Base-by-base conservation (phyloP, 2,888 invertebrate genomes). In the Spodoptera picta region DNA sequence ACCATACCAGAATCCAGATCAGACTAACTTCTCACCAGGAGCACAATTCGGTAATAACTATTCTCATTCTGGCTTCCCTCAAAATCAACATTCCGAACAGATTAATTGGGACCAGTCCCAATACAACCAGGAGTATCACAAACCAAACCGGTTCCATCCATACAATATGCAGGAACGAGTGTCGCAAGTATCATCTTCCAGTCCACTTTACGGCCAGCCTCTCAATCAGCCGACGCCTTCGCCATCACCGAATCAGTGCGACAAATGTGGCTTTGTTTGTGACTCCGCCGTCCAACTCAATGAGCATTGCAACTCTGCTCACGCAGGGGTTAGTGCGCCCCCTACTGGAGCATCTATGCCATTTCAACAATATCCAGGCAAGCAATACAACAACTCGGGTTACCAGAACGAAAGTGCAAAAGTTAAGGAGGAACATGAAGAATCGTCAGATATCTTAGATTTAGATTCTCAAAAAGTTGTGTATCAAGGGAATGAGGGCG, bases 381-480 rank as follows among this genome's bases (percentile, higher is more conserved):
- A 95, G 79, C 92, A 92, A 69, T 95, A 93, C 75, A 94, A 88
- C 63, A 90, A 88, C 82, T 73, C 93, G 1, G 88, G 89, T 60
- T 95, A 92, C 80, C 93, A 93, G 77, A 92, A 90, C 76, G 95
- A 95, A 50, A 94, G 88, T 66, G 63, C 87, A 3, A 95, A 96
- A 70, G 79, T 95, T 1, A 96, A 96, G 82, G 95, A 96, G 80
- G 96, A 96, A 82, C 96, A 96, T 54, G 96, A 97, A 82, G 96
- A 96, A 65, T 96, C 97, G 52, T 96, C 97, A 12, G 98, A 98
- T 83, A 97, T 98, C 73, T 95, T 98, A 60, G 98, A 98, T 87
- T 92, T 98, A 68, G 98, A 98, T 87, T 98, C 98, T 1, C 98
- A 98, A 85, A 98, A 98, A 92, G 98, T 98, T 73, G 98, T 98